Percentiles rank a stretch among this genome's conserved stretches.
Evolutionary conservation across 2,113 vertebrate species (phyloP).

Genomic region (Indri indri): DNA sequence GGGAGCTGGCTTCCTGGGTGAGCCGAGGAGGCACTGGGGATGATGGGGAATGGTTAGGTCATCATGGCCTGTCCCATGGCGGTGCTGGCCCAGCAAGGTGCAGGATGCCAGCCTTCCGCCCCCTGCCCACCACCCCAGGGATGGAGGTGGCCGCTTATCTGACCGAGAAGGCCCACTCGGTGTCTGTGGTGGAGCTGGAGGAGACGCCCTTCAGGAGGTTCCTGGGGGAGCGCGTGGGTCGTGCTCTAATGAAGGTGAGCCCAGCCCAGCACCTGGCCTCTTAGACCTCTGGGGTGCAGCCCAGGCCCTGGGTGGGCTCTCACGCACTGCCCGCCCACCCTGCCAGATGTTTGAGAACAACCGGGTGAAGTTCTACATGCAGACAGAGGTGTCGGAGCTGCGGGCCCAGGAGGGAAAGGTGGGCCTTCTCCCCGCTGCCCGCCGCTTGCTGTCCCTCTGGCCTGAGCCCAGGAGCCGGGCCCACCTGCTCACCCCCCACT

Average conservation of each 20-base stretch:
- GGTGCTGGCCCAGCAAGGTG: not conserved
- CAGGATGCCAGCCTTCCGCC: not conserved
- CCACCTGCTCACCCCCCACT: not conserved
- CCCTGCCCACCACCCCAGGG: constrained; percentile 80
- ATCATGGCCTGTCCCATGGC: not conserved
- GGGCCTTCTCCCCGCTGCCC: not conserved
- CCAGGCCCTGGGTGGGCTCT: accelerated
- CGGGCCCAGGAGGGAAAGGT: constrained; percentile 98
- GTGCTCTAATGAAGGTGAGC: constrained; percentile 95
- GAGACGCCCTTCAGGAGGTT: constrained; percentile 93
- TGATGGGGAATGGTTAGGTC: no score
- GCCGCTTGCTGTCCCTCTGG: not conserved
- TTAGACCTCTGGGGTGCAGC: accelerated
- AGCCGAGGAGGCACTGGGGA: constrained; percentile 24
- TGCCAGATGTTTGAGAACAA: constrained; percentile 95
- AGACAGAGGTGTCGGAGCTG: constrained; percentile 96
- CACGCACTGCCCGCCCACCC: not conserved
- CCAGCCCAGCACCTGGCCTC: not conserved
- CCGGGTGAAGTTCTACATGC: constrained; percentile 99
- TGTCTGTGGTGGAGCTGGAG: constrained; percentile 96
- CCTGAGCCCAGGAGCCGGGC: not conserved
- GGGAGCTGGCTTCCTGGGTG: constrained; percentile 96
- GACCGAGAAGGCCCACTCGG: constrained; percentile 95
- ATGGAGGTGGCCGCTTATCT: constrained; percentile 98
- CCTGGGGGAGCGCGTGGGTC: constrained; percentile 96